Evolutionary conservation across 2,888 invertebrate genomes (phyloP).

Genomic region (Scaptomyza polygonia): DNA sequence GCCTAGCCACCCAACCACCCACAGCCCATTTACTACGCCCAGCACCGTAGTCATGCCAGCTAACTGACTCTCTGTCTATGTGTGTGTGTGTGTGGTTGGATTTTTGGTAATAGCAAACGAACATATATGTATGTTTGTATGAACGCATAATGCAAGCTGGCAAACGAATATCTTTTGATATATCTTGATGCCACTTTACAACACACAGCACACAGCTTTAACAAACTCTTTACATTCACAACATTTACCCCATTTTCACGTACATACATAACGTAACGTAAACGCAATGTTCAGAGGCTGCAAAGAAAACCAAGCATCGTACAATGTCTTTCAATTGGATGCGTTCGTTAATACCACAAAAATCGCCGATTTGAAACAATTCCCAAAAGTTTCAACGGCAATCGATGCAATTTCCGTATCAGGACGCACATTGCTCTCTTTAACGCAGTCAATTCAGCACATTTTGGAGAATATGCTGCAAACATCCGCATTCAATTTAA

Average conservation of each 20-base stretch:
- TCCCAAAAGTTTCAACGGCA: conserved; percentile 83
- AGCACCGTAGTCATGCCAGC: conserved; percentile 3
- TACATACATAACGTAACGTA: conserved; percentile 30
- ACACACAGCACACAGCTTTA: conserved; percentile 22
- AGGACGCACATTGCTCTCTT: conserved; percentile 81
- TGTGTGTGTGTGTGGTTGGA: conserved; percentile 10
- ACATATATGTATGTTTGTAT: too few species aligned
- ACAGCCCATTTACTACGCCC: neutral
- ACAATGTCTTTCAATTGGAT: conserved; percentile 89
- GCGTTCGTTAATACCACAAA: conserved; percentile 89
- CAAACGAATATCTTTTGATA: conserved; percentile 44
- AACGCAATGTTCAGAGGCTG: conserved; percentile 86
- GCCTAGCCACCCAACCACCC: neutral
- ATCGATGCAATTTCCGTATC: conserved; percentile 83
- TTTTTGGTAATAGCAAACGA: conserved; percentile 8
- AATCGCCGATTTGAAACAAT: conserved; percentile 84
- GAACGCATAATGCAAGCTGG: conserved; percentile 18
- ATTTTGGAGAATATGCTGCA: conserved; percentile 84
- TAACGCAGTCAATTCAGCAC: conserved; percentile 83
- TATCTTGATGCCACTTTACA: conserved; percentile 30
- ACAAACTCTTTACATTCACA: neutral
- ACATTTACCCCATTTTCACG: neutral
- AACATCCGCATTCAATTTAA: conserved; percentile 83
- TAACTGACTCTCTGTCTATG: conserved; percentile 13
- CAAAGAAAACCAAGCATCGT: conserved; percentile 89